phyloP scores from a whole-genome alignment of 2,888 invertebrate species.

The Steinernema carpocapsae region DNA sequence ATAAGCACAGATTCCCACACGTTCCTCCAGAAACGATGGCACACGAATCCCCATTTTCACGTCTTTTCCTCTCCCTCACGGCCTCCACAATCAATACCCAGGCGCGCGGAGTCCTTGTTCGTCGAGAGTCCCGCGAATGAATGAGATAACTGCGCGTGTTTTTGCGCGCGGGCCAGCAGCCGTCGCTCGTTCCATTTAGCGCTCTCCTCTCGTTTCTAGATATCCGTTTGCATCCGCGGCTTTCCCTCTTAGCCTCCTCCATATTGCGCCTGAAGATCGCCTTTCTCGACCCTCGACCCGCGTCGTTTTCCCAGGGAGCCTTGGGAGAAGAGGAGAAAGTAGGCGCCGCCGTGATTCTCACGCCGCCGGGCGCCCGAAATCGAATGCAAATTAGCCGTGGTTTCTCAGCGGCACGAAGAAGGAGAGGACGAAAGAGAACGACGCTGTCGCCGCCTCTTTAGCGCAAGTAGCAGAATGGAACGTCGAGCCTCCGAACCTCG shows the following conservation, averaged over 20 bases:
- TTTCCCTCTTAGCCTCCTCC: not conserved
- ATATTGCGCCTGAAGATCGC: not conserved
- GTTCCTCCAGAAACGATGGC: too few species aligned
- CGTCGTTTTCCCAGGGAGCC: not conserved
- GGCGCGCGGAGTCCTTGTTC: not conserved
- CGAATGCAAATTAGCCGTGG: constrained; percentile 35
- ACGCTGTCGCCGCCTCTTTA: constrained; percentile 5
- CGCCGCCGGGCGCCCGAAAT: constrained; percentile 3
- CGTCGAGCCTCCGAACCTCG: not conserved
- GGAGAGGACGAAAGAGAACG: not conserved
- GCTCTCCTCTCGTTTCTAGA: not conserved
- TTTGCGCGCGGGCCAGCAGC: not conserved
- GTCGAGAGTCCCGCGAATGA: constrained; percentile 4
- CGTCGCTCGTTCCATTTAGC: not conserved
- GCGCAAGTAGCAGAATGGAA: constrained; percentile 6
- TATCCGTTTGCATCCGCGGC: not conserved
- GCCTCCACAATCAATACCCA: not conserved
- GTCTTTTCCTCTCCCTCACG: not conserved
- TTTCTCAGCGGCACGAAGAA: not conserved
- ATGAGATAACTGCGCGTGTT: constrained; percentile 31
- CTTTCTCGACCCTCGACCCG: not conserved
- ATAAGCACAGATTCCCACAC: too few species aligned
- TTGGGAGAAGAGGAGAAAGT: too few species aligned
- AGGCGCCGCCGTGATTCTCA: constrained; percentile 11
- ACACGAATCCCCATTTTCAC: not conserved